These are phyloP conservation scores for Quadroppia sp. DNA, from an alignment of 2,888 invertebrate genomes.

Conservation along the genomic window DNA sequence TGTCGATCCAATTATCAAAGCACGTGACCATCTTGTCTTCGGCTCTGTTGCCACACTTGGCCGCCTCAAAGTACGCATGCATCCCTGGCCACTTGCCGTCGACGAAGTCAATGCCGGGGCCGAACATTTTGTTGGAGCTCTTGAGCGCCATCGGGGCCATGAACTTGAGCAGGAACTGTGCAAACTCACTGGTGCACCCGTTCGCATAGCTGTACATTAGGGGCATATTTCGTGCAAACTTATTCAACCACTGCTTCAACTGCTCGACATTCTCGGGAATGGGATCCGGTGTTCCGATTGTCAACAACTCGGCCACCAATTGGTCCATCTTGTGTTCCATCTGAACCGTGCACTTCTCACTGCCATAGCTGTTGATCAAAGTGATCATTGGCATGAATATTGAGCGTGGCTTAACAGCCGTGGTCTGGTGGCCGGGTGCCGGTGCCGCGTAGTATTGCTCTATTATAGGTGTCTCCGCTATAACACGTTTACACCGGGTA, in stretches of 20 bases:
- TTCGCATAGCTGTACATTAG: neutral
- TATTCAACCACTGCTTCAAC: neutral
- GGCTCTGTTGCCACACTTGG: slow-evolving; percentile 6
- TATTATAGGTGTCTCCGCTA: neutral
- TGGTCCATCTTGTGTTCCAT: neutral
- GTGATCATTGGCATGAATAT: neutral
- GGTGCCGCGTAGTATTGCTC: too few relatives aligned
- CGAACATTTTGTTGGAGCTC: neutral
- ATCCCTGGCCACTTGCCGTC: neutral
- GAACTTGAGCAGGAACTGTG: neutral
- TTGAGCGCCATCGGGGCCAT: neutral
- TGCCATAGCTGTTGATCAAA: neutral
- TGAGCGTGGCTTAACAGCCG: neutral
- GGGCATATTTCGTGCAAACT: neutral
- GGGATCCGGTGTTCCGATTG: neutral
- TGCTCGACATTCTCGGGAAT: neutral
- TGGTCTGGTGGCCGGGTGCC: neutral
- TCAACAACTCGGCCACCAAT: neutral
- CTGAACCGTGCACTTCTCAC: neutral
- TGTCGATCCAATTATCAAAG: neutral
- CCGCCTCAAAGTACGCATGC: neutral
- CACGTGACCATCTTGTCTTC: neutral
- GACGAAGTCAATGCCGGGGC: too few relatives aligned
- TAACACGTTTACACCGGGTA: neutral
- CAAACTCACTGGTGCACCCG: neutral